Evolutionary conservation across 2,797 vertebrate species (phyloP).

Genomic region (Ataeniobius toweri): DNA sequence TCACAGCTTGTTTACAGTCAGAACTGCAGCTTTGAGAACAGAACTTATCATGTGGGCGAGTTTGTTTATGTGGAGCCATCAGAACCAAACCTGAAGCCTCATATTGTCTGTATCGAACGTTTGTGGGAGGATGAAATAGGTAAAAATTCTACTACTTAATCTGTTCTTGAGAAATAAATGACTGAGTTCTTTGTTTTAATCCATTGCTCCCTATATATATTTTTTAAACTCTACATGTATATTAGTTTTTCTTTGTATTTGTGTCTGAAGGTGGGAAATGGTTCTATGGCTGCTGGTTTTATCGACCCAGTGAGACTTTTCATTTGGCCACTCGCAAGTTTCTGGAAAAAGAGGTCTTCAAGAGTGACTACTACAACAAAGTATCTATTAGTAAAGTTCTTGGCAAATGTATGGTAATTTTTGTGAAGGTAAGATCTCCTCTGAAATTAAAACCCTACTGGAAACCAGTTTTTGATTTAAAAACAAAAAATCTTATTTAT

Average conservation of each 20-base stretch:
- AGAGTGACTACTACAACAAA: constrained; percentile 96
- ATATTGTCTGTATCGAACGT: constrained; percentile 96
- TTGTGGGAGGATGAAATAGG: constrained; percentile 95
- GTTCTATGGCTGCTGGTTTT: constrained; percentile 98
- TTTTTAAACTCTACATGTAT: not conserved
- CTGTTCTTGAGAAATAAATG: not conserved
- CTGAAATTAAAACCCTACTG: not conserved
- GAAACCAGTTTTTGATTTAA: not conserved
- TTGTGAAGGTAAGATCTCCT: constrained; percentile 88
- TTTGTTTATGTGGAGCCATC: constrained; percentile 95
- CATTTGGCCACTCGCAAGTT: constrained; percentile 97
- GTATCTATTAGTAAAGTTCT: constrained; percentile 92
- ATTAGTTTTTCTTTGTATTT: not conserved
- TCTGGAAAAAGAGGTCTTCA: constrained; percentile 98
- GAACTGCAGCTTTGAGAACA: constrained; percentile 93
- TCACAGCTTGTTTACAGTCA: constrained; percentile 87
- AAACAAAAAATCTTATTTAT: not conserved
- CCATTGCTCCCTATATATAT: not conserved
- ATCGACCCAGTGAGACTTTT: constrained; percentile 96
- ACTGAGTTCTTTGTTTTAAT: not conserved
- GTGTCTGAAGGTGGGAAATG: constrained; percentile 89
- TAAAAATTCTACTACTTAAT: constrained; percentile 49
- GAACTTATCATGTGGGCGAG: constrained; percentile 93
- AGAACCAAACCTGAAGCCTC: constrained; percentile 89
- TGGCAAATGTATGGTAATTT: constrained; percentile 96